These are phyloP conservation scores for Aleadryas rufinucha DNA, from an alignment of 2,113 vertebrate genomes.

Conservation along the genomic window DNA sequence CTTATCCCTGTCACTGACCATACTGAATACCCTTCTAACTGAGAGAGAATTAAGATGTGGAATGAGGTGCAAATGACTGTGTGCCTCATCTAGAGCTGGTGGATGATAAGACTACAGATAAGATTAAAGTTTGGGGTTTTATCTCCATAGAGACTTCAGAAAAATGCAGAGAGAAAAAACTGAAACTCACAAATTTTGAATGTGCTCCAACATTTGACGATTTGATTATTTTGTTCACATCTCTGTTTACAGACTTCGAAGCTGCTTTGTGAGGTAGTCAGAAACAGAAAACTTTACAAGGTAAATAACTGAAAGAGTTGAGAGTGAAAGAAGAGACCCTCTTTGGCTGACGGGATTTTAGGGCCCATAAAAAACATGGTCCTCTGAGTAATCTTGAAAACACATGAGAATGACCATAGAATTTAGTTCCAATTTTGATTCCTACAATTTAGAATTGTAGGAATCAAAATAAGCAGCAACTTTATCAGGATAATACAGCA, in stretches of 20 bases:
- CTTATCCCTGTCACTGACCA: neutral
- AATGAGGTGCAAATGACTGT: neutral
- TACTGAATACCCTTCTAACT: neutral
- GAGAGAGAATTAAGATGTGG: neutral
- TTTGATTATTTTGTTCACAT: neutral
- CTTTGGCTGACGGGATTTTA: neutral
- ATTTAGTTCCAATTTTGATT: neutral
- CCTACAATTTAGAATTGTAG: too few species aligned
- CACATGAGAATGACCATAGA: neutral
- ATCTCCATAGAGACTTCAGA: neutral
- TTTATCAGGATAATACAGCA: neutral
- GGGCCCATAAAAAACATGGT: fast-evolving
- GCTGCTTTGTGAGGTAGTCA: neutral
- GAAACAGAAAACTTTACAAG: neutral
- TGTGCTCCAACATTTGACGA: neutral
- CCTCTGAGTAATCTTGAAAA: neutral
- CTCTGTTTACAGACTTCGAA: neutral
- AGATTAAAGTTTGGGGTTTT: neutral
- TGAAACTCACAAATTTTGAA: neutral
- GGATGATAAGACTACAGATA: neutral
- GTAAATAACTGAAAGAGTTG: neutral
- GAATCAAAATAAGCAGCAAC: neutral
- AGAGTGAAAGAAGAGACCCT: neutral
- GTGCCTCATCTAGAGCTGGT: neutral
- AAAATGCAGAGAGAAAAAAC: neutral